Base-by-base conservation (phyloP, 1,140 invertebrate species). In the Ephestia elutella region DNA sequence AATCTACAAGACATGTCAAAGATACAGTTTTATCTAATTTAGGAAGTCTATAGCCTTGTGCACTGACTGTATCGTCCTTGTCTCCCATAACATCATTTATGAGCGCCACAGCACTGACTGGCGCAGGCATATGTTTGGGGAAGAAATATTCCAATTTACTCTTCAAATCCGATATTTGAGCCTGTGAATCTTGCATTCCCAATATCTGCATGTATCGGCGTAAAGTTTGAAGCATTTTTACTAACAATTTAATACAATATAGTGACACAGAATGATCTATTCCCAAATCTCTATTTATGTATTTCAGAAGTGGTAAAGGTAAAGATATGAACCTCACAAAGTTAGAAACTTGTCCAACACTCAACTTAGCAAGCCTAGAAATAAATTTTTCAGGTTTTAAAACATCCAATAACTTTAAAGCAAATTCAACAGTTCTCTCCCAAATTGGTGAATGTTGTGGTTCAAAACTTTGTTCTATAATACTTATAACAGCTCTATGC, bases 371-470 rank as follows among this genome's bases (percentile, higher is more conserved):
- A 61, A 88, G 73, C 77, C 79, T 74, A 56, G 71, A 58, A 48
- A 87, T 54, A 65, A 89, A 71, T 55, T 80, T 71, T 60, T 82
- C 78, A 8, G 90, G 89, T 64, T 80, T 73, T 49, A 91, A 63
- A 64, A 76, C 79, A 35, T 82, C 76, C 8, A 90, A 59, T 59
- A 92, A 85, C 71, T 89, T 85, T 55, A 89, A 80, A 11, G 90
- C 63, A 79, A 93, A 93, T 30, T 87, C 75, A 20, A 90, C 79
- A 35, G 89, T 79, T 66, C 71, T 87, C 56, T 91, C 81, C 92
- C 92, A 93, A 62, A 92, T 91, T 57, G 75, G 74, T 1, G 92
- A 91, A 30, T 89, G 77, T 75, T 91, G 86, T 0, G 92, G 92
- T 66, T 91, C 88, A 63, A 94, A 90, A 71, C 86, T 91, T 32